Base-by-base conservation (phyloP, 2,797 vertebrate species). In the Falco rusticolus region DNA sequence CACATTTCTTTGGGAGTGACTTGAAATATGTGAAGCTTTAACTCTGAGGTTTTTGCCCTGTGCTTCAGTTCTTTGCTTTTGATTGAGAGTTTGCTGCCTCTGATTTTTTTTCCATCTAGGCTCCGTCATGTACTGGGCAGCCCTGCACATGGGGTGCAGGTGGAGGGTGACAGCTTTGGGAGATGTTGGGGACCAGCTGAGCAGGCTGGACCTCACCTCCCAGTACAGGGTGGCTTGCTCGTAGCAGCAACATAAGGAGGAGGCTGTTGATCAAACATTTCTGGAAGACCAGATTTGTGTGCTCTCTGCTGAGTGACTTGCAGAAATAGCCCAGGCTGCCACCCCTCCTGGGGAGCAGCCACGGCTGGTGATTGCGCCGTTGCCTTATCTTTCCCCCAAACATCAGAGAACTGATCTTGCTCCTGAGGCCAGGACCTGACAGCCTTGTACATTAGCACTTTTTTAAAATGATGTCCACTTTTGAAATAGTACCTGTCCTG, bases 381-480 rank as follows among this genome's bases (percentile, higher is more conserved):
- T 6, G 25, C 90, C 76, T 97, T 95, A 93, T 97, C 96, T 95
- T 74, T 71, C 12, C 88, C 75, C 43, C 48, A 25, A 76, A 91
- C 90, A 94, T 88, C 93, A 86, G 92, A 94, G 83, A 76, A 4
- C 79, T 5, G 11, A 37, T 87, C 53, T 57, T 64, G 74, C 78
- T 95, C 78, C 48, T 0, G 56, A 28, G 70, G 91, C 97, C 28
- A 2, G 84, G 89, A n/a, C 96, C 97, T 97, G 98, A 97, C 97
- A 98, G 85, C 83, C 85, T 92, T 16, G 79, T 95, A 95, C 90
- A 25, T 96, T 96, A 94, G 86, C 97, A 97, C 97, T 97, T 97
- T 95, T 97, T 93, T 66, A 85, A 98, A 97, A 96, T 79, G 84
- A 95, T 97, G 96, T 97, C 96, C 97, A 95, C 97, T 97, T 97